Percentiles rank a stretch among this genome's conserved stretches.
These are phyloP conservation scores for Ascaphus truei DNA, from an alignment of 2,113 vertebrate genomes.

Conservation along the genomic window DNA sequence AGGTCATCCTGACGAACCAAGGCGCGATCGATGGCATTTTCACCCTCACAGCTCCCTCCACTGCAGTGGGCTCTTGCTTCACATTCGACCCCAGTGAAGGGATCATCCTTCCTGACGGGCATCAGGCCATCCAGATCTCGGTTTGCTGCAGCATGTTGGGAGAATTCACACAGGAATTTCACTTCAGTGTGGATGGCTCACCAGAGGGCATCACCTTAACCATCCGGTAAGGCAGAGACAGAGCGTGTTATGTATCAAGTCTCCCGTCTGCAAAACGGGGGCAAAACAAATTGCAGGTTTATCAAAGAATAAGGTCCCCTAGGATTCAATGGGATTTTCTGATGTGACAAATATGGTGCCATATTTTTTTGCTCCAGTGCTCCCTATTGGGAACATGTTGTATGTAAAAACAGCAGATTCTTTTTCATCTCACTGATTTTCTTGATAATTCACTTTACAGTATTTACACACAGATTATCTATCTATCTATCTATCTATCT, in stretches of 20 bases:
- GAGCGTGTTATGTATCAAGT: not conserved
- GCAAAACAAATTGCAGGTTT: too few species aligned
- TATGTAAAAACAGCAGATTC: too few species aligned
- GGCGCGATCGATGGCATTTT: constrained; percentile 74
- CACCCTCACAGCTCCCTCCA: constrained; percentile 52
- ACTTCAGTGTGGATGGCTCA: constrained; percentile 61
- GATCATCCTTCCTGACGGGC: constrained; percentile 52
- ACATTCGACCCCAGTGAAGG: constrained; percentile 70
- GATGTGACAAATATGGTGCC: too few species aligned
- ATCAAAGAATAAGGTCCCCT: too few species aligned
- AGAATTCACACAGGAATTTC: constrained; percentile 69
- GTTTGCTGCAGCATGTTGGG: constrained; percentile 68
- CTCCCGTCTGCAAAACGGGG: too few species aligned
- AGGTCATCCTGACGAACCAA: constrained; percentile 72
- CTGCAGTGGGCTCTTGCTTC: constrained; percentile 68
- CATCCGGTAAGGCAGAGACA: constrained; percentile 63
- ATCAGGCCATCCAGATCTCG: constrained; percentile 64
- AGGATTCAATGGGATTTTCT: too few species aligned
- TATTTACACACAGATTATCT: too few species aligned
- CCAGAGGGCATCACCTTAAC: constrained; percentile 59
- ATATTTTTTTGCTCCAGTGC: too few species aligned
- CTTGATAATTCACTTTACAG: too few species aligned
- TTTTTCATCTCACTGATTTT: too few species aligned
- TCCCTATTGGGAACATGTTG: too few species aligned
- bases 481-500: too few species aligned